Evolutionary conservation across 2,113 vertebrate species (phyloP).

Genomic region (Sula dactylatra): DNA sequence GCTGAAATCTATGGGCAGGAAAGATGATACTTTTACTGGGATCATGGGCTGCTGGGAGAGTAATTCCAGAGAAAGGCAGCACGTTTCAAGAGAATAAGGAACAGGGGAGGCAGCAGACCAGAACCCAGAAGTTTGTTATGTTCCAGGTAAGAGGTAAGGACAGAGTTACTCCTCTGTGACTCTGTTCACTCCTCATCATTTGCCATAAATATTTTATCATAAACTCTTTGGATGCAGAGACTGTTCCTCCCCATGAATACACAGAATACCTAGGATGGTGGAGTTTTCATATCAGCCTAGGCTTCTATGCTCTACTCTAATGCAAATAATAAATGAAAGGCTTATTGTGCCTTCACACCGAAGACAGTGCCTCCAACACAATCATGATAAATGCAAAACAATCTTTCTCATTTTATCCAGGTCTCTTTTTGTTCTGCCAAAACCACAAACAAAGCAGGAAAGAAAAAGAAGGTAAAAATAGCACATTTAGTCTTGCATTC

Average conservation of each 20-base stretch:
- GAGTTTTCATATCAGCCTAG: background rate
- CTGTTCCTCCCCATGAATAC: background rate
- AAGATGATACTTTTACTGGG: background rate
- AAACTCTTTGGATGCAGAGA: background rate
- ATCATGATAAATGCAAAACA: background rate
- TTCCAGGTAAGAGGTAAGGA: background rate
- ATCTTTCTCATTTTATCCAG: slow-evolving; percentile 1
- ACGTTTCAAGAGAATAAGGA: background rate
- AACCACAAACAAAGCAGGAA: slow-evolving; percentile 31
- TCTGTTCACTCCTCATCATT: background rate
- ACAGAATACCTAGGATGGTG: background rate
- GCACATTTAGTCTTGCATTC: slow-evolving; percentile 35
- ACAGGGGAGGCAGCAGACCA: background rate
- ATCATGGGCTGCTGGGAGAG: background rate
- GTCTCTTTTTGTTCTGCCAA: slow-evolving; percentile 33
- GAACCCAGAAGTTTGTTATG: background rate
- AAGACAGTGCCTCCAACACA: background rate
- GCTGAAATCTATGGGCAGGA: background rate
- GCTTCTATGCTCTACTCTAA: background rate
- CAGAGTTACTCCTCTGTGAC: background rate
- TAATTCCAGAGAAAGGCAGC: background rate
- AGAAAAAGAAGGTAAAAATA: slow-evolving; percentile 38
- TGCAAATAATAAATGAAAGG: slow-evolving; percentile 31
- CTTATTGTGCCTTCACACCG: background rate
- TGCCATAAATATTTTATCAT: background rate